phyloP scores from a whole-genome alignment of 2,113 vertebrate genomes.

The Channa maculata region DNA sequence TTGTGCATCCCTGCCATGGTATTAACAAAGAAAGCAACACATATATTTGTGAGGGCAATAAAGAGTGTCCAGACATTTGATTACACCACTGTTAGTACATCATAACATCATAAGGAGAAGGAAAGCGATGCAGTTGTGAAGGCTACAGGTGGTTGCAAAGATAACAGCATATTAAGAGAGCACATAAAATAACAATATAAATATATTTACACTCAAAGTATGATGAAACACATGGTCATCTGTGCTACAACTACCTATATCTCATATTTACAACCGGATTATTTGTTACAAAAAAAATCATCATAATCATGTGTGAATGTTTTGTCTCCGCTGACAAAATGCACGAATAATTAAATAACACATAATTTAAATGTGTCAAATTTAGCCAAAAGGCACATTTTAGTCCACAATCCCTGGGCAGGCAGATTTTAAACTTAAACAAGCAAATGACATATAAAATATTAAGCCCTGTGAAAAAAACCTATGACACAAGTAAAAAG shows the following conservation, averaged over 20 bases:
- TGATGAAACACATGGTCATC: constrained; percentile 19
- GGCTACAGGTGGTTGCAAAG: constrained; percentile 17
- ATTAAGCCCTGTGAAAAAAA: too few relatives aligned
- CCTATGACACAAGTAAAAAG: too few relatives aligned
- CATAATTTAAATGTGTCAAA: too few relatives aligned
- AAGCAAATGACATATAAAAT: too few relatives aligned
- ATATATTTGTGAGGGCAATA: constrained; percentile 54
- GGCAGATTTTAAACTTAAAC: too few relatives aligned
- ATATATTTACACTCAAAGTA: constrained; percentile 46
- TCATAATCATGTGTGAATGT: constrained; percentile 27
- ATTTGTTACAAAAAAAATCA: constrained; percentile 58
- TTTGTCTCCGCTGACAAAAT: neutral
- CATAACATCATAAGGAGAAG: constrained; percentile 25
- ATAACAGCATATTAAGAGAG: constrained; percentile 29
- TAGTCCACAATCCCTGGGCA: too few relatives aligned
- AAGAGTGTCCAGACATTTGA: constrained; percentile 49
- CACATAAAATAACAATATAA: constrained; percentile 26
- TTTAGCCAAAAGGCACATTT: too few relatives aligned
- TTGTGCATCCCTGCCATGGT: constrained; percentile 21
- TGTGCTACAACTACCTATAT: constrained; percentile 20
- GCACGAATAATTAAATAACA: too few relatives aligned
- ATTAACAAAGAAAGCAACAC: constrained; percentile 34
- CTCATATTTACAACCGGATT: constrained; percentile 64
- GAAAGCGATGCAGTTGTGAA: neutral
- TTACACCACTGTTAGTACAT: constrained; percentile 39